Base-by-base conservation (phyloP, 2,797 vertebrate species). In the Scleropages formosus region DNA sequence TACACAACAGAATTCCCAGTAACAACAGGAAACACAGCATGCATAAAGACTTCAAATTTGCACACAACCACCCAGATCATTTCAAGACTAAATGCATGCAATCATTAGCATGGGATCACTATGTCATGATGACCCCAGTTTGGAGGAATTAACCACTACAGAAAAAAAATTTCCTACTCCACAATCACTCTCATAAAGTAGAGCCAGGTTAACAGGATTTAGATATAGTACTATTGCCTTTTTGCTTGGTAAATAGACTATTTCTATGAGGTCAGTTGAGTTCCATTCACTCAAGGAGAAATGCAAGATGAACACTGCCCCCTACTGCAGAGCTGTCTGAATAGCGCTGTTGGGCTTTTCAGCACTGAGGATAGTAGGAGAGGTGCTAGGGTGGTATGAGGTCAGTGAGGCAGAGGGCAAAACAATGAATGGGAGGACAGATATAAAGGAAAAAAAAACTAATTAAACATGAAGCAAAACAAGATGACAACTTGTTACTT, bases 281-380 rank as follows among this genome's bases (percentile, higher is more conserved):
- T 64, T 47, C 24, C 26, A 31, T 44, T 71, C 71, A 60, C 27
- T 24, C 24, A 16, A 60, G 66, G 53, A 20, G 18, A 62, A 46
- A 31, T 7, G 1, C 18, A 10, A 24, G 66, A 44, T 4, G 27
- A 63, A 76, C 46, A 71, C 18, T 53, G 56, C 74, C 74, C 73
- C 65, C 64, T 68, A 44, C 53, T 69, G 74, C 53, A 60, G 53
- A 61, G 74, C 39, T 47, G 39, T 64, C 67, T 76, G 67, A 63
- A 63, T 15, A 70, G 46, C 60, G 65, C 64, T 16, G 13, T 39
- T 11, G 9, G 61, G 9, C 47, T 51, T 49, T 39, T 12, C 15
- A 56, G n/a, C n/a, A n/a, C n/a, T n/a, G n/a, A n/a, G n/a, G n/a
- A n/a, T n/a, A 27, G 27, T 26, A 65, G 63, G 26, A 65, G 31